phyloP scores from a whole-genome alignment of 2,113 vertebrate genomes.

The Nycticryphes semicollaris region DNA sequence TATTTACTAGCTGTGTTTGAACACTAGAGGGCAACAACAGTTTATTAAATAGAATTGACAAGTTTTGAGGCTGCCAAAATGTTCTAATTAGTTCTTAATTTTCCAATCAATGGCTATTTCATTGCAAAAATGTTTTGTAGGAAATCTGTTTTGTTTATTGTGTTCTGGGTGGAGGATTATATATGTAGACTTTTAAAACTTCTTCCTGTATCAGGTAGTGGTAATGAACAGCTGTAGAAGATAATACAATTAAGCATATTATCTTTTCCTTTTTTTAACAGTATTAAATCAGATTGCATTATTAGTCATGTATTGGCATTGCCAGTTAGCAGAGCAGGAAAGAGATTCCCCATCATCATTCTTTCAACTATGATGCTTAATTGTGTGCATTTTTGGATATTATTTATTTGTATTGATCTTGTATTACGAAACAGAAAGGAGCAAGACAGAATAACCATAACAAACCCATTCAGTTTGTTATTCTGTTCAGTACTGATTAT shows the following conservation, averaged over 20 bases:
- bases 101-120: neutral
- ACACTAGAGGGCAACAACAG: constrained; percentile 56
- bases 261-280: neutral
- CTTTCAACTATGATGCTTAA: neutral
- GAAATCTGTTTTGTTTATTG: neutral
- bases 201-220: neutral
- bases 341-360: neutral
- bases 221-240: neutral
- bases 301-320: neutral
- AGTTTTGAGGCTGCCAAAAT: neutral
- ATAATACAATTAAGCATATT: neutral
- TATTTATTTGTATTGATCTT: neutral
- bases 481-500: neutral
- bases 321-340: neutral
- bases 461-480: neutral
- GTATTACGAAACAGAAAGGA: neutral
- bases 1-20: neutral
- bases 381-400: neutral
- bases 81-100: neutral
- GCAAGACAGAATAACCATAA: neutral
- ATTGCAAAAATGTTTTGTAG: neutral
- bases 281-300: neutral
- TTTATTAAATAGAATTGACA: neutral
- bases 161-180: neutral
- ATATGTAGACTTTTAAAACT: neutral